These are phyloP conservation scores for Molossus molossus DNA, from an alignment of 2,797 vertebrate genomes.

Conservation along the genomic window DNA sequence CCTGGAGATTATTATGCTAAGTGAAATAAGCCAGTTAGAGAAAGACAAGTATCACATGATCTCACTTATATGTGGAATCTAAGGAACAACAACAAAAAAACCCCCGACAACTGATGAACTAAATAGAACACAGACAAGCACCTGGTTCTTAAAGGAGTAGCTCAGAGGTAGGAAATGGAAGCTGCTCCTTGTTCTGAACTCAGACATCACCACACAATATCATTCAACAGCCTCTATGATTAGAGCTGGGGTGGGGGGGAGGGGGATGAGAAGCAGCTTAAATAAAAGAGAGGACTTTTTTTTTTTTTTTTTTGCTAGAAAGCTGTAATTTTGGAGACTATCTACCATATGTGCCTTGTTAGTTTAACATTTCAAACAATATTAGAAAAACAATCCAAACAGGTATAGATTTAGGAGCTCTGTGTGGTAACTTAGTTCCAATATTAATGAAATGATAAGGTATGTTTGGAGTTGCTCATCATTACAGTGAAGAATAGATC, in stretches of 20 bases:
- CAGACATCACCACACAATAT: background rate
- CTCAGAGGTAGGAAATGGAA: background rate
- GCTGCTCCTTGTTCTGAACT: background rate
- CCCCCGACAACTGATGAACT: no score
- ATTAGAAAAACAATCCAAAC: background rate
- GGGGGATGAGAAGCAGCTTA: background rate
- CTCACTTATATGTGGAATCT: no score
- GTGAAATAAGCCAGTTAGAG: no score
- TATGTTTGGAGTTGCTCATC: background rate
- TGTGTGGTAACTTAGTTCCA: background rate
- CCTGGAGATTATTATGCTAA: no score
- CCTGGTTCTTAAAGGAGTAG: background rate
- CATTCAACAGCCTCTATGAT: background rate
- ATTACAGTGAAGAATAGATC: background rate
- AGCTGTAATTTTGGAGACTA: background rate
- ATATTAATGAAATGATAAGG: background rate
- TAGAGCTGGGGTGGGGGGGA: background rate
- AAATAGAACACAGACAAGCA: no score
- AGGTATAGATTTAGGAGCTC: background rate
- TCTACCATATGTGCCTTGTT: background rate
- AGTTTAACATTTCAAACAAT: background rate
- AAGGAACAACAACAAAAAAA: no score
- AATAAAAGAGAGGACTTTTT: accelerated
- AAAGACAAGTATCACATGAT: no score
- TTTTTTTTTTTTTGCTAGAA: background rate